phyloP scores from a whole-genome alignment of 2,113 vertebrate genomes.

The Hyla sarda region DNA sequence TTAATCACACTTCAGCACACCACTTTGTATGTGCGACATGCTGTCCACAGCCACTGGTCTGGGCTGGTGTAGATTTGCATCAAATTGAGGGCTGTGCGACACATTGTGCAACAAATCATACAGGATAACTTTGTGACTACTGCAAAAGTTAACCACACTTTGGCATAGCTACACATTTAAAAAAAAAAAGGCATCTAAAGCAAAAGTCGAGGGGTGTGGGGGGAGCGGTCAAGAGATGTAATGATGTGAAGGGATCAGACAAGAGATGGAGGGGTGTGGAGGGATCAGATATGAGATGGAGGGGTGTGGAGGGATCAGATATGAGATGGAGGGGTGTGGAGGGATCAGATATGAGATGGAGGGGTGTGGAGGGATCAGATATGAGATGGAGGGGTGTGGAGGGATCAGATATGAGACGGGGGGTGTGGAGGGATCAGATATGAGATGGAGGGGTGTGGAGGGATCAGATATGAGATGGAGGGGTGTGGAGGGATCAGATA shows the following conservation, averaged over 20 bases:
- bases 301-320: neutral
- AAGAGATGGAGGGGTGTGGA: neutral
- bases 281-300: neutral
- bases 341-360: neutral
- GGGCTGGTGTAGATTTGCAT: too few species aligned
- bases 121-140: too few species aligned
- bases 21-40: too few species aligned
- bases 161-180: too few species aligned
- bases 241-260: neutral
- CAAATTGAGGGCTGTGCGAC: too few species aligned
- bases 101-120: too few species aligned
- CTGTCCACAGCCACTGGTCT: too few species aligned
- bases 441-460: neutral
- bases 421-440: neutral
- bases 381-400: neutral
- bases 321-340: neutral
- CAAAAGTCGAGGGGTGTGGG: neutral
- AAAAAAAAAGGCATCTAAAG: too few species aligned
- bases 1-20: too few species aligned
- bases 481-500: neutral
- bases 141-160: too few species aligned
- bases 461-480: neutral
- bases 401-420: neutral
- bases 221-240: too few species aligned
- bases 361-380: neutral